These are phyloP conservation scores for Corapipo altera DNA, from an alignment of 2,113 vertebrate genomes.

Conservation along the genomic window DNA sequence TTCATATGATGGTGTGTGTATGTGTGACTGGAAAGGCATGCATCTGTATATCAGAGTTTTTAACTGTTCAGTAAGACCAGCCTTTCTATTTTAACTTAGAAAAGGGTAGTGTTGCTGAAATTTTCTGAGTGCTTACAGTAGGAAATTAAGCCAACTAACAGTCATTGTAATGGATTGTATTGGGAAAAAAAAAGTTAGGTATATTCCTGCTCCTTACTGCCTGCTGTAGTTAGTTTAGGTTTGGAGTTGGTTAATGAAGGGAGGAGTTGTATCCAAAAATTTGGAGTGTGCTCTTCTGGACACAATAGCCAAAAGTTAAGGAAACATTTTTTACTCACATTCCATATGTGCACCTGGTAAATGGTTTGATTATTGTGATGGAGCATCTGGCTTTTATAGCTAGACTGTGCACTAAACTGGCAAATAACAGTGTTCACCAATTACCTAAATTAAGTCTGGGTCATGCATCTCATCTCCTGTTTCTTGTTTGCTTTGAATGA, in stretches of 20 bases:
- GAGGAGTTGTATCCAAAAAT: background rate
- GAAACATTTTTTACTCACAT: background rate
- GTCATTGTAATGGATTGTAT: background rate
- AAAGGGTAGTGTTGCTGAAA: background rate
- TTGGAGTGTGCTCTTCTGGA: background rate
- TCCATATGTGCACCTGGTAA: background rate
- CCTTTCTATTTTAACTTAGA: background rate
- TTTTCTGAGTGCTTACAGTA: background rate
- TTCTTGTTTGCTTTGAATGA: conserved; percentile 60
- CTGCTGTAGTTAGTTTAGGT: background rate
- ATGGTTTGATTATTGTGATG: background rate
- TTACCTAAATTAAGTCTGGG: conserved; percentile 37
- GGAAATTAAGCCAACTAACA: background rate
- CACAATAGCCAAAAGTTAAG: background rate
- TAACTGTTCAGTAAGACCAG: background rate
- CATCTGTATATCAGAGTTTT: background rate
- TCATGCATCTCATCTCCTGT: conserved; percentile 22
- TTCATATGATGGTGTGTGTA: background rate
- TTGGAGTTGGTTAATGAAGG: background rate
- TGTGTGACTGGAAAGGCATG: background rate
- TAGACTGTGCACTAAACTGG: background rate
- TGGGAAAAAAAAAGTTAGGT: background rate
- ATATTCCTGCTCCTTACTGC: background rate
- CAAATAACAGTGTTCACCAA: background rate
- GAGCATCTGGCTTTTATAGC: conserved; percentile 51